Base-by-base conservation (phyloP, 2,888 invertebrate species). In the Synanthedon vespiformis region DNA sequence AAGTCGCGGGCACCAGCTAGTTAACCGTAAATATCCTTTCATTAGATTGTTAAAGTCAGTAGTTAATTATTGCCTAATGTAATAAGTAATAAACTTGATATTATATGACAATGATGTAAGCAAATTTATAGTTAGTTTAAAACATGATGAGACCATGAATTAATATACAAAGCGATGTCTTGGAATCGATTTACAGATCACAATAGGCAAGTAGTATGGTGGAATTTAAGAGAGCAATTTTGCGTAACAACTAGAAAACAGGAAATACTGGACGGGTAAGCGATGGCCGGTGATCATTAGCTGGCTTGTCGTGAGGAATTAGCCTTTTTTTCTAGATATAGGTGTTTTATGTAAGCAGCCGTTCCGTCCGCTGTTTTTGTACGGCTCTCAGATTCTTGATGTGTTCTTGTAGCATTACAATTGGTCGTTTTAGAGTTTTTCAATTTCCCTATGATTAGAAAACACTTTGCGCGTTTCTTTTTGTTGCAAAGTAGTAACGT, bases 211-310 rank as follows among this genome's bases (percentile, higher is more conserved):
- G 64, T 47, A 40, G 60, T 63, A 55, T 63, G 61, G 68, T 72
- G 78, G 77, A 77, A 76, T 79, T 77, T 72, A 68, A 74, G 63
- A 63, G 60, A 61, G 76, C 65, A 75, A 78, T 81, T 82, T 81
- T 67, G 70, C 74, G 70, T 73, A 74, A 79, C 70, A 62, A 67
- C 63, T 62, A 62, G 67, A 64, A 65, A 81, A 84, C 84, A 73
- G 79, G 84, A 82, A 82, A 83, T 81, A 80, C 83, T 74, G 81
- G 84, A 73, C 67, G 53, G 66, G 71, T 48, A 13, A 51, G 48
- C 58, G 58, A 56, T 52, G 65, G 65, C 65, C 61, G 61, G 61
- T 65, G 65, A 69, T 75, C 76, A 78, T 80, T 79, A 76, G 62
- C 63, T 54, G 60, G 57, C 62, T 57, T 64, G 64, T 63, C 63